These are phyloP conservation scores for Tachysurus fulvidraco DNA, from an alignment of 2,113 vertebrate genomes.

Conservation along the genomic window DNA sequence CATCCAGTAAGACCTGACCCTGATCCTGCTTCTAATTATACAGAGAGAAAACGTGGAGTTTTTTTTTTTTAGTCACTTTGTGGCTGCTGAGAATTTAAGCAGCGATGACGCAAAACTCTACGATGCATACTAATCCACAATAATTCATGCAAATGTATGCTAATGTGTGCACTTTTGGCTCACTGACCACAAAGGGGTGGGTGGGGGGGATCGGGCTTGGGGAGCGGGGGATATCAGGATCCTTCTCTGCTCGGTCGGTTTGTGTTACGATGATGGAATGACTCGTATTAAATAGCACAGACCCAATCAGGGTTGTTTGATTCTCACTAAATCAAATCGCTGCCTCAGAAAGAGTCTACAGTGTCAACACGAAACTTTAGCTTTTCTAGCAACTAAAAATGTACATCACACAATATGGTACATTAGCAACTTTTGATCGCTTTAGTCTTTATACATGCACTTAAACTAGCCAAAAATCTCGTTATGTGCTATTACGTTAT, in stretches of 20 bases:
- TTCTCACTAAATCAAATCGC: no score
- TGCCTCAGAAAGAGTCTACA: no score
- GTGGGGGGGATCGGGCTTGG: neutral
- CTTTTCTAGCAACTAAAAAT: no score
- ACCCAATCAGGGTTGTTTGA: neutral
- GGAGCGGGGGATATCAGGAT: neutral
- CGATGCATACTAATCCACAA: slow-evolving; percentile 34
- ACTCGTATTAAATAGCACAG: slow-evolving; percentile 5
- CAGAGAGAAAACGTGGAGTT: slow-evolving; percentile 19
- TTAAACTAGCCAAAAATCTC: neutral
- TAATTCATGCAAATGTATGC: slow-evolving; percentile 44
- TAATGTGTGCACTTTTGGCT: slow-evolving; percentile 44
- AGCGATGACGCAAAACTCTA: slow-evolving; percentile 27
- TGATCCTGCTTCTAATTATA: slow-evolving; percentile 86
- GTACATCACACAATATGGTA: no score
- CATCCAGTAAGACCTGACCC: slow-evolving; percentile 90
- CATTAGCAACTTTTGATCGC: no score
- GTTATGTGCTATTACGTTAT: neutral
- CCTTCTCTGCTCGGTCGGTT: neutral
- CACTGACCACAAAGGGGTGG: neutral
- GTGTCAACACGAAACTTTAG: no score
- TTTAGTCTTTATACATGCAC: no score
- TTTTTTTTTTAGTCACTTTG: slow-evolving; percentile 15
- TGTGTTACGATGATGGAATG: neutral
- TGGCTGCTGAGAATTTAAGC: slow-evolving; percentile 1